These are phyloP conservation scores for Parnassius glacialis DNA, from an alignment of 2,888 invertebrate genomes.

Conservation along the genomic window DNA sequence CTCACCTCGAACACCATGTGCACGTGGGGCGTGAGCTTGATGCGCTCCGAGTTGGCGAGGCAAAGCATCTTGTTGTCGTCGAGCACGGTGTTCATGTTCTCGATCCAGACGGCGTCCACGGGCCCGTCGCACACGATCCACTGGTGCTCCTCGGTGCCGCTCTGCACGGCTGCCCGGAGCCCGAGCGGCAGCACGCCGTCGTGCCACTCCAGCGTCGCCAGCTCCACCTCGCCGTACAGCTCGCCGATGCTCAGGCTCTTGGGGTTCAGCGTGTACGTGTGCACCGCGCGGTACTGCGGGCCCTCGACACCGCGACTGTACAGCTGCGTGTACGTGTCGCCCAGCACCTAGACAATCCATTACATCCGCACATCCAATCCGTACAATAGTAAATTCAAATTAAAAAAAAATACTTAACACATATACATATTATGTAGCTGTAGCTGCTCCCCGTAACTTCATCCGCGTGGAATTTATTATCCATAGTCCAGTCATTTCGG, in stretches of 20 bases:
- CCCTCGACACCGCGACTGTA: constrained; percentile 81
- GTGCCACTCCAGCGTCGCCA: constrained; percentile 93
- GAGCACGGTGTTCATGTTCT: constrained; percentile 95
- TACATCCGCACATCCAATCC: no score
- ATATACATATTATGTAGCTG: no score
- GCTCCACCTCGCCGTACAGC: constrained; percentile 92
- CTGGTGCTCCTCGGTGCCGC: constrained; percentile 86
- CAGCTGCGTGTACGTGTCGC: constrained; percentile 85
- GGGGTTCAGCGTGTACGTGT: constrained; percentile 91
- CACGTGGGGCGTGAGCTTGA: constrained; percentile 92
- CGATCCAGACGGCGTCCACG: constrained; percentile 96
- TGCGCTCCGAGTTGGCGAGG: constrained; percentile 93
- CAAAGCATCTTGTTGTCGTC: constrained; percentile 97
- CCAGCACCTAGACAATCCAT: constrained; percentile 80
- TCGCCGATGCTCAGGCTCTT: constrained; percentile 94
- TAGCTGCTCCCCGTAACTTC: no score
- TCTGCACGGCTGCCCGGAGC: constrained; percentile 70
- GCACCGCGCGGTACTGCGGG: constrained; percentile 85
- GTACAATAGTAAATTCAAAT: no score
- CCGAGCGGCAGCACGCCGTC: constrained; percentile 89
- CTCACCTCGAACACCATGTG: constrained; percentile 92
- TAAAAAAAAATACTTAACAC: no score
- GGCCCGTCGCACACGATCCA: constrained; percentile 96
- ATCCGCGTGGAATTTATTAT: no score
- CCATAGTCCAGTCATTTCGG: no score